phyloP scores from a whole-genome alignment of 2,797 vertebrate genomes.

The Lepus oiostolus region DNA sequence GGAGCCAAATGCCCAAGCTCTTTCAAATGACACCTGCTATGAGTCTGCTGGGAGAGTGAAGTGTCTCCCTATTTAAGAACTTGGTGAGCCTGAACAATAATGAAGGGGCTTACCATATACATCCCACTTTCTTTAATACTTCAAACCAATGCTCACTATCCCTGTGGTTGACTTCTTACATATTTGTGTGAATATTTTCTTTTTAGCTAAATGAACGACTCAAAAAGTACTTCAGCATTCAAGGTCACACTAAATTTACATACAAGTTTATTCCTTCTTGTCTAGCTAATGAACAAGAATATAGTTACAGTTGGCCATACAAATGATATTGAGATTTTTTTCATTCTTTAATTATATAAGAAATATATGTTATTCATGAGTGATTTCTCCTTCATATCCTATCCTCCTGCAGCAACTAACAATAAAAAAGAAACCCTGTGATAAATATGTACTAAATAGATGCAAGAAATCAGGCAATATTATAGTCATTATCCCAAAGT shows the following conservation, averaged over 20 bases:
- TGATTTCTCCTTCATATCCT: background rate
- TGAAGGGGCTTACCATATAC: background rate
- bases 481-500: background rate
- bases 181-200: background rate
- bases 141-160: background rate
- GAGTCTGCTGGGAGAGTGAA: background rate
- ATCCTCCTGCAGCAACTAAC: background rate
- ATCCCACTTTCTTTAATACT: background rate
- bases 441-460: background rate
- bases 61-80: background rate
- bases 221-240: background rate
- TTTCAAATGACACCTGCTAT: background rate
- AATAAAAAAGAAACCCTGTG: background rate
- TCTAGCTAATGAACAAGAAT: background rate
- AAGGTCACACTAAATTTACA: background rate
- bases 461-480: background rate
- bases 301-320: background rate
- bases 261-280: background rate
- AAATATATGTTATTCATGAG: constrained; percentile 11
- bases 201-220: background rate
- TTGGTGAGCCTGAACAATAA: background rate
- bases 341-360: constrained; percentile 19
- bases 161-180: background rate
- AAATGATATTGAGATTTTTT: background rate
- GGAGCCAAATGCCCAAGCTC: background rate